Conservation (phyloP, 2,797 vertebrate genomes). For the Podarcis lilfordi region DNA sequence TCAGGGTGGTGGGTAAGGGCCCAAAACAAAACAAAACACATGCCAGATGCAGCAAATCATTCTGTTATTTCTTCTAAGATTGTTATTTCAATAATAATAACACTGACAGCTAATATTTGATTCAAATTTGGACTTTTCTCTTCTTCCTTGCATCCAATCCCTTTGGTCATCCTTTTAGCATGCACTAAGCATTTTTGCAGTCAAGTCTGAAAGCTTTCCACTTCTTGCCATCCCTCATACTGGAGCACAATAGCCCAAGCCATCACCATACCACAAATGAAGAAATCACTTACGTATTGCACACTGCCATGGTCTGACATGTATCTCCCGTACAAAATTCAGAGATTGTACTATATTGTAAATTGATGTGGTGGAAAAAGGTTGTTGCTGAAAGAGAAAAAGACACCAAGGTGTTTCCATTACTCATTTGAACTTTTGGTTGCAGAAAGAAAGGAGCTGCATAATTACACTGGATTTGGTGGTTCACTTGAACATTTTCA, state of each 20-base stretch:
- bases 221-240: neutral
- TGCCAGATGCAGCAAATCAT: neutral
- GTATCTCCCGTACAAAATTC: conserved; percentile 98
- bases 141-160: neutral
- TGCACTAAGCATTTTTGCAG: neutral
- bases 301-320: conserved; percentile 97
- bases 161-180: neutral
- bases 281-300: conserved; percentile 91
- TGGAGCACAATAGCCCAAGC: neutral
- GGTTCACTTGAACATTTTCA: neutral
- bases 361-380: conserved; percentile 99
- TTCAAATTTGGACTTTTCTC: neutral
- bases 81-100: neutral
- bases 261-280: neutral
- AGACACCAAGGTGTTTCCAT: conserved; percentile 40
- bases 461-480: neutral
- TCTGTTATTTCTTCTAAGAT: neutral
- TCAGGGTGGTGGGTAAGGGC: neutral
- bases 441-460: neutral
- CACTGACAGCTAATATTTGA: neutral
- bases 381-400: conserved; percentile 90
- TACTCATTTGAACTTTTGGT: conserved; percentile 23
- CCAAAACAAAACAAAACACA: neutral
- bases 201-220: neutral
- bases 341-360: conserved; percentile 99